phyloP scores from a whole-genome alignment of 1,140 invertebrate species.

The Contarinia nasturtii region DNA sequence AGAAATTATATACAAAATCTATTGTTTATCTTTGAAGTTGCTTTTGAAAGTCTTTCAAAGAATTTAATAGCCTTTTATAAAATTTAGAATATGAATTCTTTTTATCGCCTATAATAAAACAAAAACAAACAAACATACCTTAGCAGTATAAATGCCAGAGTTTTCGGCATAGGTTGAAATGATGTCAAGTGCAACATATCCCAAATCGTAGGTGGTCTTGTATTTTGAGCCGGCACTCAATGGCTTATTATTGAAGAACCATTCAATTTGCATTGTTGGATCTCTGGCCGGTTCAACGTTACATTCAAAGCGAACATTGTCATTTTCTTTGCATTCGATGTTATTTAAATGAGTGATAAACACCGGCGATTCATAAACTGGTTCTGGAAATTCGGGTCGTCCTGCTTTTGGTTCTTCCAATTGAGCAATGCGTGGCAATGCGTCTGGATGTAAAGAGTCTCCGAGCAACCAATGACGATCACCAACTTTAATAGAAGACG shows the following conservation, averaged over 20 bases:
- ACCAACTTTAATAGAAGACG: constrained; percentile 75
- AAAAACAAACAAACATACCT: too few relatives aligned
- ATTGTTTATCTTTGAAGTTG: too few relatives aligned
- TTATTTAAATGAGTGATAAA: constrained; percentile 84
- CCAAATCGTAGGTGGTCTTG: constrained; percentile 76
- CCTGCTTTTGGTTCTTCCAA: constrained; percentile 58
- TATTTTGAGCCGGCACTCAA: constrained; percentile 60
- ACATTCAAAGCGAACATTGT: constrained; percentile 86
- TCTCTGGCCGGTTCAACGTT: constrained; percentile 86
- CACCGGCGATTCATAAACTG: constrained; percentile 63
- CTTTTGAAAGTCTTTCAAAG: too few relatives aligned
- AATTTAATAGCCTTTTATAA: too few relatives aligned
- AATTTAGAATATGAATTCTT: too few relatives aligned
- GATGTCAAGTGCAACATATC: constrained; percentile 68
- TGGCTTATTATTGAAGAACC: constrained; percentile 73
- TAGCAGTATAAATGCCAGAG: constrained; percentile 79
- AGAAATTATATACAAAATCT: too few relatives aligned
- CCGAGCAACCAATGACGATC: constrained; percentile 71
- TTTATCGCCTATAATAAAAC: too few relatives aligned
- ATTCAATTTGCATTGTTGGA: constrained; percentile 83
- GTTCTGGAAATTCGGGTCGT: constrained; percentile 44
- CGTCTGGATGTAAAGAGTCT: constrained; percentile 80
- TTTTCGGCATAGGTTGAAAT: constrained; percentile 68
- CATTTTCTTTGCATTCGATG: constrained; percentile 72
- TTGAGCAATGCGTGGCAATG: constrained; percentile 64